Conservation (phyloP, 2,888 invertebrate species). For the Hemaris fuciformis region DNA sequence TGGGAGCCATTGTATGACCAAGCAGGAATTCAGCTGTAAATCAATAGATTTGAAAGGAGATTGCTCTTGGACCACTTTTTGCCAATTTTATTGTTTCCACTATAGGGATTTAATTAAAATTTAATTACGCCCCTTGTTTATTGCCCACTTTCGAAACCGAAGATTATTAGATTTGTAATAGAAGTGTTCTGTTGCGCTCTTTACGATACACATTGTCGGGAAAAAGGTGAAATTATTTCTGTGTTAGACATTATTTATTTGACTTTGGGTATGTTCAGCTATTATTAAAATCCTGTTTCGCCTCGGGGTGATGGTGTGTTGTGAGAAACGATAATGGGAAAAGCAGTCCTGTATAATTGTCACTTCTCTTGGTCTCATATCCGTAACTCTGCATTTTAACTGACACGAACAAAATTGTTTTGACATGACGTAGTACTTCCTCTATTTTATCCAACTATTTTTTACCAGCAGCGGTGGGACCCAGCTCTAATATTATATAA, state of each 20-base stretch:
- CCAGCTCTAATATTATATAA: too few species aligned
- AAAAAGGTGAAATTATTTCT: neutral
- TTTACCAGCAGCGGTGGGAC: too few species aligned
- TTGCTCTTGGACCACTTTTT: slow-evolving; percentile 48
- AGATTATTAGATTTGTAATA: neutral
- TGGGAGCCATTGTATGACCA: slow-evolving; percentile 23
- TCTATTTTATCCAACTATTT: too few species aligned
- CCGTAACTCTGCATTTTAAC: too few species aligned
- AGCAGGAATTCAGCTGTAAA: slow-evolving; percentile 46
- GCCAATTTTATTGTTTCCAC: slow-evolving; percentile 55
- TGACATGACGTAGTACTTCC: too few species aligned
- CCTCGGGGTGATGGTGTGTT: neutral
- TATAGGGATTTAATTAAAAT: slow-evolving; percentile 51
- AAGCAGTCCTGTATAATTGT: neutral
- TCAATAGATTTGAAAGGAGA: slow-evolving; percentile 59
- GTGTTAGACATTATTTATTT: neutral
- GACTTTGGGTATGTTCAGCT: neutral
- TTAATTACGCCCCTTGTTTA: slow-evolving; percentile 34
- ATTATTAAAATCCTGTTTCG: neutral
- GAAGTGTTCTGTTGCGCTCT: neutral
- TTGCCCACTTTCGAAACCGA: slow-evolving; percentile 8
- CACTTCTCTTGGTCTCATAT: neutral
- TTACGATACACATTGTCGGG: neutral
- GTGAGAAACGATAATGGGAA: neutral
- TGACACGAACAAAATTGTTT: too few species aligned